A percentile compares a stretch with the other conserved stretches of the same genome.
These are phyloP conservation scores for Anas bernieri DNA, from an alignment of 2,797 vertebrate genomes.

Conservation along the genomic window DNA sequence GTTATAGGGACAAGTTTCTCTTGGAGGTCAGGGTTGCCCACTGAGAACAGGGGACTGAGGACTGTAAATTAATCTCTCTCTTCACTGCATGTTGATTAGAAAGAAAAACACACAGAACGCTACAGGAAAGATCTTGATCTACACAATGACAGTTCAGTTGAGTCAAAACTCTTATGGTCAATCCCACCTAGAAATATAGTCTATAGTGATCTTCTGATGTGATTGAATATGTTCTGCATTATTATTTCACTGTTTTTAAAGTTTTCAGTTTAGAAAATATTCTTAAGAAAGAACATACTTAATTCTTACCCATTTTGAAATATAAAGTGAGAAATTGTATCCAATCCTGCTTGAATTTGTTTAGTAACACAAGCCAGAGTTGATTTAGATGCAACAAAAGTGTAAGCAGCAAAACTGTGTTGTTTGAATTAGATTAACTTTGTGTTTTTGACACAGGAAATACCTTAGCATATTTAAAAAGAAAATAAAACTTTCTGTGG, in stretches of 20 bases:
- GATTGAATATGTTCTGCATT: not conserved
- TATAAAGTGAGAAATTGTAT: not conserved
- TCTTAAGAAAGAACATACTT: not conserved
- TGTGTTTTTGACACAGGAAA: not conserved
- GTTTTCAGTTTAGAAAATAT: not conserved
- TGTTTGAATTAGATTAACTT: not conserved
- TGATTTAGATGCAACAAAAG: not conserved
- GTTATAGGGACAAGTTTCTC: not conserved
- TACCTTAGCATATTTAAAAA: constrained; percentile 14
- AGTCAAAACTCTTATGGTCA: not conserved
- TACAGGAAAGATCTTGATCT: not conserved
- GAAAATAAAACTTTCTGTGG: not conserved
- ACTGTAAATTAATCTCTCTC: not conserved
- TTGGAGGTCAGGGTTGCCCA: not conserved
- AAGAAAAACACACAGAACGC: not conserved
- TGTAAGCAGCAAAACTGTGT: not conserved
- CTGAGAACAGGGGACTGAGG: not conserved
- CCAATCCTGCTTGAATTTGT: not conserved
- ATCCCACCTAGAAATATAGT: not conserved
- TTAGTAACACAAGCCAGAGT: not conserved
- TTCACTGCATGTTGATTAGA: not conserved
- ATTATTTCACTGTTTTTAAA: not conserved
- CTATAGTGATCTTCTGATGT: not conserved
- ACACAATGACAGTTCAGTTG: not conserved
- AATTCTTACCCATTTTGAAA: not conserved